Percentiles rank a stretch among this genome's conserved stretches.
phyloP scores from a whole-genome alignment of 2,113 vertebrate species.

The Chaetorhynchus papuensis region DNA sequence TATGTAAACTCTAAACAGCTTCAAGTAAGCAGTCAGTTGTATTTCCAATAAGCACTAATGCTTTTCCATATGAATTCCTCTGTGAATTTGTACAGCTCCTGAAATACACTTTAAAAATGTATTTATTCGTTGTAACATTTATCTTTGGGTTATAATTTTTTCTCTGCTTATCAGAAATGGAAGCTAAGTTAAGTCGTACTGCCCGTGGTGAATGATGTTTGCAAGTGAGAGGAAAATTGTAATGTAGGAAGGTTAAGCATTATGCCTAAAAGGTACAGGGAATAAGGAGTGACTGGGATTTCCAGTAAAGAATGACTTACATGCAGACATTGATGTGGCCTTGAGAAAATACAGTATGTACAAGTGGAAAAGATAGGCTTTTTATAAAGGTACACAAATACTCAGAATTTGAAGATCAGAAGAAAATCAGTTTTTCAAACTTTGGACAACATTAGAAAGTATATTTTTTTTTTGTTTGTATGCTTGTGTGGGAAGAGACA shows the following conservation, averaged over 20 bases:
- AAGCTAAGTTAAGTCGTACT: not conserved
- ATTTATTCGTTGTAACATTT: not conserved
- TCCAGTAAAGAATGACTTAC: not conserved
- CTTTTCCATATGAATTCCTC: not conserved
- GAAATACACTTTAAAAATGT: not conserved
- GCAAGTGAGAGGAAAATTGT: not conserved
- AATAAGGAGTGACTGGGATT: not conserved
- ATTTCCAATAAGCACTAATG: not conserved
- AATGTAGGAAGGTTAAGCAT: not conserved
- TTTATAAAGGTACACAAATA: not conserved
- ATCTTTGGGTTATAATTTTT: not conserved
- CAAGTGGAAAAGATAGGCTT: not conserved
- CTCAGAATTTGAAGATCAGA: not conserved
- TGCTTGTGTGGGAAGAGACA: not conserved
- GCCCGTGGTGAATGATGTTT: not conserved
- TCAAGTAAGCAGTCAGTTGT: not conserved
- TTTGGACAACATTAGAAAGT: not conserved
- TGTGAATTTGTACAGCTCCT: not conserved
- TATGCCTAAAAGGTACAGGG: not conserved
- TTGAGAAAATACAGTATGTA: not conserved
- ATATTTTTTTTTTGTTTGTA: not conserved
- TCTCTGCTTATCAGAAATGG: not conserved
- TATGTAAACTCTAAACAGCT: not conserved
- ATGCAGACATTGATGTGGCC: not conserved
- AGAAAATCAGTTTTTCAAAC: not conserved